Conservation (phyloP, 2,888 invertebrate species). For the Mesorhabditis sp. region DNA sequence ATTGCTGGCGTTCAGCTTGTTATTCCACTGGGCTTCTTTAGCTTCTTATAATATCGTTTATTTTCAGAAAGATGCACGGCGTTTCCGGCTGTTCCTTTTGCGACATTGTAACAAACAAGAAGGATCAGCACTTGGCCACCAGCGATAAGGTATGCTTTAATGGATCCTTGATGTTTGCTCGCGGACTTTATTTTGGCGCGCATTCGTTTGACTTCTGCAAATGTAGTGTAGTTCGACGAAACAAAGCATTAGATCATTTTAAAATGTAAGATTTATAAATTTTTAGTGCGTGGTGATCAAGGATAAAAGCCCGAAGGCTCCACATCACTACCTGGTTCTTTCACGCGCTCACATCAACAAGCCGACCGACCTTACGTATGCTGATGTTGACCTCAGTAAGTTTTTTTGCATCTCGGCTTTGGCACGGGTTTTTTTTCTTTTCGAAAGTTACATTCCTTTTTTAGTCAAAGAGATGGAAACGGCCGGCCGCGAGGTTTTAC, state of each 20-base stretch:
- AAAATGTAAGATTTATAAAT: not conserved
- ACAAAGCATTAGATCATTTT: too few relatives aligned
- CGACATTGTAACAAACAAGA: conserved; percentile 31
- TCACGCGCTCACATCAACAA: conserved; percentile 58
- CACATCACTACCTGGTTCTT: conserved; percentile 60
- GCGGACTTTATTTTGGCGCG: too few relatives aligned
- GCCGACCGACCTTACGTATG: conserved; percentile 56
- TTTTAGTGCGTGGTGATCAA: conserved; percentile 52
- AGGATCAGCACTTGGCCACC: conserved; percentile 31
- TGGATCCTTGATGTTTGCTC: too few relatives aligned
- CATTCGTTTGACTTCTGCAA: too few relatives aligned
- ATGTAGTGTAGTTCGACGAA: too few relatives aligned
- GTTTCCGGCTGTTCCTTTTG: conserved; percentile 42
- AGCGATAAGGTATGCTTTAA: conserved; percentile 21
- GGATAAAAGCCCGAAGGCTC: conserved; percentile 59
- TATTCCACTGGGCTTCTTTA: too few relatives aligned
- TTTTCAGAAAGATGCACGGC: not conserved
- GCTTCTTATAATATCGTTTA: not conserved
- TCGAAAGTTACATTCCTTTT: conserved; percentile 11
- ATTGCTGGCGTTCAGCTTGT: too few relatives aligned
- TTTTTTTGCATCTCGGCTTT: conserved; percentile 6
- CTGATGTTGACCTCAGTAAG: conserved; percentile 55
- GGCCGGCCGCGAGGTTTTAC: conserved; percentile 36
- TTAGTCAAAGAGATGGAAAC: conserved; percentile 40
- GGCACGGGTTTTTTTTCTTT: conserved; percentile 25